phyloP scores from a whole-genome alignment of 2,888 invertebrate species.

The Xestia sexstrigata region DNA sequence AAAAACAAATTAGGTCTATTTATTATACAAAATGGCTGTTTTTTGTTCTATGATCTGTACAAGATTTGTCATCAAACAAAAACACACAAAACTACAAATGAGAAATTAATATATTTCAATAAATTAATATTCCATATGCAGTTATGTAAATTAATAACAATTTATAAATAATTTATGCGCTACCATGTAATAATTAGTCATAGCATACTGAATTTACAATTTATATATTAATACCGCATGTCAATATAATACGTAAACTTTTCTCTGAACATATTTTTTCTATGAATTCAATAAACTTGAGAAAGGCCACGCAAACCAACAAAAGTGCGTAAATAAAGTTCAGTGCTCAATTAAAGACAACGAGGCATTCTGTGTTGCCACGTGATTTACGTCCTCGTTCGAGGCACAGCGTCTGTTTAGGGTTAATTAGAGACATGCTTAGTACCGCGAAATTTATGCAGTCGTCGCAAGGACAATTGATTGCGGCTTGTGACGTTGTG shows the following conservation, averaged over 20 bases:
- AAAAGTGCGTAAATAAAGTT: constrained; percentile 70
- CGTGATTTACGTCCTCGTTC: constrained; percentile 82
- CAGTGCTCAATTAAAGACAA: constrained; percentile 80
- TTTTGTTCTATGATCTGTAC: constrained; percentile 1
- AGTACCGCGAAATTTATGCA: constrained; percentile 82
- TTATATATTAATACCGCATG: constrained; percentile 29
- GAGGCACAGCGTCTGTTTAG: constrained; percentile 79
- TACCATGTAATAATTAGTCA: constrained; percentile 53
- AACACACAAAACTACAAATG: constrained; percentile 32
- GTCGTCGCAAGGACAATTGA: constrained; percentile 79
- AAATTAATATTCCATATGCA: constrained; percentile 41
- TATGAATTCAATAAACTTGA: constrained; percentile 42
- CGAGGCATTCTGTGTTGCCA: constrained; percentile 74
- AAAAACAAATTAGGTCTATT: neutral
- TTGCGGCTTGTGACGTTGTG: constrained; percentile 74
- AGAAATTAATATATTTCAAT: constrained; percentile 39
- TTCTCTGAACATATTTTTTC: constrained; percentile 21
- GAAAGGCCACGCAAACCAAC: constrained; percentile 46
- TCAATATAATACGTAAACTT: neutral
- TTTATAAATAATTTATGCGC: constrained; percentile 33
- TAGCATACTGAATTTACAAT: constrained; percentile 27
- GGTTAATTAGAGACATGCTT: constrained; percentile 87
- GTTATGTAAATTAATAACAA: constrained; percentile 45
- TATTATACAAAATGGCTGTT: neutral
- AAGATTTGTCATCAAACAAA: constrained; percentile 23